Conservation (phyloP, 1,140 invertebrate species). For the Pantala flavescens region DNA sequence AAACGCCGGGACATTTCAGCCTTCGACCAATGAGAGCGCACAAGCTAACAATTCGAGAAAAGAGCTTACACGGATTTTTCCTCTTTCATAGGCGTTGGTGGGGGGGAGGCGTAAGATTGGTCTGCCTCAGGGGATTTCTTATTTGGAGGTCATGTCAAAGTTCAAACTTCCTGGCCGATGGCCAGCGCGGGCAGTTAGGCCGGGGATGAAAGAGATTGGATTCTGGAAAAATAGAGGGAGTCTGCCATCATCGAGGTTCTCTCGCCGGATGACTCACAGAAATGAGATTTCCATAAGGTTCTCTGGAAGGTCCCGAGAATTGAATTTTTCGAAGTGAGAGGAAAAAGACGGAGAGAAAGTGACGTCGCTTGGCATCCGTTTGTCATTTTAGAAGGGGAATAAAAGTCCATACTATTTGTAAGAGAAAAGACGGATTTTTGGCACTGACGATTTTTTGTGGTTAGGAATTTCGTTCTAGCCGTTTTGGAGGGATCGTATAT, state of each 20-base stretch:
- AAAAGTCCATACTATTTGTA: no score
- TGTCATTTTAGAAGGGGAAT: background rate
- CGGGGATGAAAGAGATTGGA: background rate
- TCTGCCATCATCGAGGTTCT: background rate
- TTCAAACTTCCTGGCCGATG: background rate
- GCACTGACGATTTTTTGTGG: no score
- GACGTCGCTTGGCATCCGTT: background rate
- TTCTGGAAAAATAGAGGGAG: background rate
- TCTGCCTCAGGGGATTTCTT: no score
- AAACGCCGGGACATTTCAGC: no score
- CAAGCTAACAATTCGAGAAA: no score
- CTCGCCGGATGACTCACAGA: background rate
- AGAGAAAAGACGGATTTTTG: no score
- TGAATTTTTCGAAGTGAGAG: background rate
- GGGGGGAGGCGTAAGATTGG: no score
- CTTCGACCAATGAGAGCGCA: no score
- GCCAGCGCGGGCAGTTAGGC: background rate
- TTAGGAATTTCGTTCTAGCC: no score
- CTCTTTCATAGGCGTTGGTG: no score
- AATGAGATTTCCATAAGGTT: conserved; percentile 1
- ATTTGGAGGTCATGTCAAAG: background rate
- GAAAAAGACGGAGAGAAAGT: background rate
- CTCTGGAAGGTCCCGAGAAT: background rate
- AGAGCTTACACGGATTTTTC: no score
- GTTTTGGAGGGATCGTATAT: no score